Base-by-base conservation (phyloP, 1,140 invertebrate species). In the Gonatopus flavifemur region DNA sequence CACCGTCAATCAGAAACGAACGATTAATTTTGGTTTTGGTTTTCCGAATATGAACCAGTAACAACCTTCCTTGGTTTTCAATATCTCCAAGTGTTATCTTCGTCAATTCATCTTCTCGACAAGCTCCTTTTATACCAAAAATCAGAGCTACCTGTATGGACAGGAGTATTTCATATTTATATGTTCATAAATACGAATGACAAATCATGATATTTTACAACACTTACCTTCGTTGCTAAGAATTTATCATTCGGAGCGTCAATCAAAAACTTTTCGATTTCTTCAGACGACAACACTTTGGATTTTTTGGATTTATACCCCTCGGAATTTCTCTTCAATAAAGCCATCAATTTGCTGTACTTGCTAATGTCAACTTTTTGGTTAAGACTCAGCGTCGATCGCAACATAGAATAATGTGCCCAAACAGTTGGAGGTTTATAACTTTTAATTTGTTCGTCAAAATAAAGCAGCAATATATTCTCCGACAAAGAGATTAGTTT, bases 241-340 rank as follows among this genome's bases (percentile, higher is more conserved):
- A n/a, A 13, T 28, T 43, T 25, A 28, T 24, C 22, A 12, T 40
- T 3, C 1, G 40, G 22, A 10, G 40, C 22, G 25, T 28, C 25
- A 5, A 28, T 25, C 15, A 43, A 10, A 43, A 30, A 43, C 18
- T 43, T 25, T 7, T 22, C n/a, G 1, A 43, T 30, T 13, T 43
- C 40, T n/a, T 22, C 16, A 3, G n/a, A 4, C 7, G 33, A 38
- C 8, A 39, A 25, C 0, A 37, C 24, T 25, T 37, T 31, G 0
- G 45, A 12, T 39, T 48, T 48, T 21, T 28, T 25, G n/a, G n/a
- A 12, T 31, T 39, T 9, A 7, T 22, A 48, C 7, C 35, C 35
- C 15, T 22, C 20, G 1, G 2, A 19, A 2, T 45, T 21, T 10
- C 25, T 45, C 12, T 45, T 36, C 21, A 45, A 45, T 21, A 45